Conservation (phyloP, 2,797 vertebrate species). For the Sparidentex hasta region DNA sequence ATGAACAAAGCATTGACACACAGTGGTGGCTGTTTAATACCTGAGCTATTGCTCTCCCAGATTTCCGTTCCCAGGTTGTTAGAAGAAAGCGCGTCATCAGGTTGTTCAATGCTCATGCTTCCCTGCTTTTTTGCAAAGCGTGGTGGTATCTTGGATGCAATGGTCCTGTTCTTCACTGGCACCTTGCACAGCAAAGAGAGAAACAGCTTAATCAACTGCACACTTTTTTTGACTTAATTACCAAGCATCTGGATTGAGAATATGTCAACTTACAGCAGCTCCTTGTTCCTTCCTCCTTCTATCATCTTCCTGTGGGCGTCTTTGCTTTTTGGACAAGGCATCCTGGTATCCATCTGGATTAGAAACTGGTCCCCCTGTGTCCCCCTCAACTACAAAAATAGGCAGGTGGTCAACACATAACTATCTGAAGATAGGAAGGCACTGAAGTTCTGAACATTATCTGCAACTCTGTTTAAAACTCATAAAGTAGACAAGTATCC, state of each 20-base stretch:
- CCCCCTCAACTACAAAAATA: slow-evolving; percentile 85
- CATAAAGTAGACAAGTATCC: no score
- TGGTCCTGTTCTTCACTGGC: slow-evolving; percentile 89
- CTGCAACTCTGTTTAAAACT: no score
- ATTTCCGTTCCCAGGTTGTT: slow-evolving; percentile 97
- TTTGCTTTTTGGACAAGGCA: slow-evolving; percentile 94
- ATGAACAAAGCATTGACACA: neutral
- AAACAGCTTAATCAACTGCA: neutral
- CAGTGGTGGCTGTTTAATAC: slow-evolving; percentile 70
- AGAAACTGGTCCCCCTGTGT: slow-evolving; percentile 80
- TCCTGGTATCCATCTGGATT: slow-evolving; percentile 92
- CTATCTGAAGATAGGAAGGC: neutral
- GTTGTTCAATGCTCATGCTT: slow-evolving; percentile 91
- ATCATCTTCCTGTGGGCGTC: slow-evolving; percentile 94
- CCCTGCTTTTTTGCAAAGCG: slow-evolving; percentile 98
- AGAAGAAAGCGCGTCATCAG: slow-evolving; percentile 89
- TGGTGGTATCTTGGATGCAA: slow-evolving; percentile 95
- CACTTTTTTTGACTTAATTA: neutral
- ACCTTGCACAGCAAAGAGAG: slow-evolving; percentile 79
- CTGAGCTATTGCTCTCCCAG: slow-evolving; percentile 96
- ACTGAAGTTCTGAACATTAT: neutral
- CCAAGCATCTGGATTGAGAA: neutral
- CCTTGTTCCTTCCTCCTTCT: slow-evolving; percentile 95
- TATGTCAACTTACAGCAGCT: slow-evolving; percentile 81
- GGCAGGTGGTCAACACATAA: slow-evolving; percentile 11